phyloP scores from a whole-genome alignment of 2,113 vertebrate species.

The Pygoscelis antarcticus region DNA sequence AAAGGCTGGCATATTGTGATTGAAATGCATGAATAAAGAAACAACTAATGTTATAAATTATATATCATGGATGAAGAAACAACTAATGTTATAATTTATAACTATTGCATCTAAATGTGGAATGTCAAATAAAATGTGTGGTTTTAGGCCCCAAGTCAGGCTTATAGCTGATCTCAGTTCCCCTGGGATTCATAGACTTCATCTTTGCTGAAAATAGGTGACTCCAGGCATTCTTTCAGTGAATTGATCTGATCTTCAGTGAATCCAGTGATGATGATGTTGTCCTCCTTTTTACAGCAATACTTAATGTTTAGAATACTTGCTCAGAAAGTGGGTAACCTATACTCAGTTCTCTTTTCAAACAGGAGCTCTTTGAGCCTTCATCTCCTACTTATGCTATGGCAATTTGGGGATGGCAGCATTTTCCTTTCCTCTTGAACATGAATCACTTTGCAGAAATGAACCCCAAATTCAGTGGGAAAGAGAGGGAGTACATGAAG shows the following conservation, averaged over 20 bases:
- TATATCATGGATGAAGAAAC: not conserved
- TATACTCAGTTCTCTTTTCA: not conserved
- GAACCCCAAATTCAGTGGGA: not conserved
- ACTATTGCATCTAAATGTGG: not conserved
- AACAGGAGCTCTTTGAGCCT: not conserved
- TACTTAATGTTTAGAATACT: not conserved
- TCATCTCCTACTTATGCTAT: not conserved
- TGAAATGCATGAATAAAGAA: not conserved
- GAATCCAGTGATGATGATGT: not conserved
- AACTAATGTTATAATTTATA: not conserved
- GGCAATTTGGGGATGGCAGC: not conserved
- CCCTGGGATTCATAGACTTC: not conserved
- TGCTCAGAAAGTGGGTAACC: not conserved
- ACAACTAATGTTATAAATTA: not conserved
- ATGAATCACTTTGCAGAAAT: not conserved
- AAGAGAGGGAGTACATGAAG: not conserved
- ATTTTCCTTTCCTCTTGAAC: not conserved
- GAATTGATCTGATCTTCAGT: not conserved
- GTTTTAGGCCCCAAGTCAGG: not conserved
- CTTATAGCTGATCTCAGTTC: not conserved
- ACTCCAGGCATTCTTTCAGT: not conserved
- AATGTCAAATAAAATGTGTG: not conserved
- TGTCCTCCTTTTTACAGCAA: not conserved
- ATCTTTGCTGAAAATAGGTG: not conserved
- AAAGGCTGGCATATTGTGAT: not conserved